Evolutionary conservation across 2,797 vertebrate genomes (phyloP).

Genomic region (Tympanoctomys barrerae): DNA sequence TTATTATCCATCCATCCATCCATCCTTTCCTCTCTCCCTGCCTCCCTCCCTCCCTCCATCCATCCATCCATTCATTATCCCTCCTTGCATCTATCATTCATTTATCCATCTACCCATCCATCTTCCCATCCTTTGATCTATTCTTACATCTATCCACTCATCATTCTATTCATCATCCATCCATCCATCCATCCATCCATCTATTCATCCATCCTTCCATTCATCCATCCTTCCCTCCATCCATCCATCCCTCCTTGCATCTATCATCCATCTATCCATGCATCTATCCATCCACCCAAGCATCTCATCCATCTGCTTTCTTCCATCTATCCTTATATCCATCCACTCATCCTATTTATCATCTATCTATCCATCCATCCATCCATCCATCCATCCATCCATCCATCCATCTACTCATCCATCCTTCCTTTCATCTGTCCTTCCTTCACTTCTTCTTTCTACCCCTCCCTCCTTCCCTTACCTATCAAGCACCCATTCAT

Average conservation of each 20-base stretch:
- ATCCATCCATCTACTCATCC: neutral
- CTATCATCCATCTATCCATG: too few species aligned
- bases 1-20: too few species aligned
- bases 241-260: rapidly evolving
- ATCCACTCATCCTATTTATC: neutral
- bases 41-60: too few species aligned
- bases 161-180: rapidly evolving
- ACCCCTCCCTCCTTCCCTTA: neutral
- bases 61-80: too few species aligned
- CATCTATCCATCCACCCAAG: neutral
- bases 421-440: neutral
- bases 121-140: too few species aligned
- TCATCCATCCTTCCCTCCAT: neutral
- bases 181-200: too few species aligned
- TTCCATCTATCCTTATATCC: too few species aligned
- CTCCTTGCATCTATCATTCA: neutral
- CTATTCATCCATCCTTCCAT: too few species aligned
- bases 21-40: too few species aligned
- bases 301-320: too few species aligned
- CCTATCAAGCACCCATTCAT: neutral
- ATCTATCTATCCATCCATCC: neutral
- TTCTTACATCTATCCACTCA: too few species aligned
- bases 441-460: rapidly evolving
- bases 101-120: neutral
- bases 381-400: neutral